Evolutionary conservation across 1,140 invertebrate species (phyloP), one percentile per base, ranked within the genome.

Genomic region (Drosophila grimshawi): DNA sequence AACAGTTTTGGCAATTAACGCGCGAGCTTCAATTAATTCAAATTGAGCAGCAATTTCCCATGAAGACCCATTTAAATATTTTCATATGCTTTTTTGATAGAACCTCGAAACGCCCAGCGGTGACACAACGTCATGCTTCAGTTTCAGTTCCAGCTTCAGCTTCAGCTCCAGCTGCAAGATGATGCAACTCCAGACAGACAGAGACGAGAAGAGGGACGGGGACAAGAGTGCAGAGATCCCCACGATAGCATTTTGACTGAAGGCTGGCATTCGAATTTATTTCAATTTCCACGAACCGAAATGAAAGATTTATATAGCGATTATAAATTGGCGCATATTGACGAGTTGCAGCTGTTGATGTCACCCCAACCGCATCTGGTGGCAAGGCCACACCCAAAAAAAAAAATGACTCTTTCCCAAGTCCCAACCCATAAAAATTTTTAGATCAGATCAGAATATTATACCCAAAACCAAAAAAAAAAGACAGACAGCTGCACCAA

Each of bases 251-350:
- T 57, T 69, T 76, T 65, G 49, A 68, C 27, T 62, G 53, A 64
- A 79, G 76, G 46, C 49, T 49, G 68, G 64, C 69, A 35, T 81
- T 75, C 19, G 19, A 19, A 43, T 43, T 43, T 32, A 30, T 81
- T 76, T 86, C 52, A 69, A 86, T 82, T 86, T 88, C 79, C 83
- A 68, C 80, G 71, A 75, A n/a, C 39, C 37, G 43, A 77, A 69
- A 77, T 32, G 51, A 43, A 61, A 69, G 72, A 75, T 75, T 69
- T 63, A 52, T 62, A 51, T 56, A 74, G 43, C 64, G 71, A 75
- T 75, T 75, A 63, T 69, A 75, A 75, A 69, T 75, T 75, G 72
- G 72, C 72, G 59, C 72, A 75, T 62, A 62, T 69, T 56, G 66
- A 75, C 37, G 71, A 63, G 72, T 69, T 75, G 67, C 67, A 70